These are phyloP conservation scores for Archocentrus centrarchus DNA, from an alignment of 2,113 vertebrate genomes.

Conservation along the genomic window DNA sequence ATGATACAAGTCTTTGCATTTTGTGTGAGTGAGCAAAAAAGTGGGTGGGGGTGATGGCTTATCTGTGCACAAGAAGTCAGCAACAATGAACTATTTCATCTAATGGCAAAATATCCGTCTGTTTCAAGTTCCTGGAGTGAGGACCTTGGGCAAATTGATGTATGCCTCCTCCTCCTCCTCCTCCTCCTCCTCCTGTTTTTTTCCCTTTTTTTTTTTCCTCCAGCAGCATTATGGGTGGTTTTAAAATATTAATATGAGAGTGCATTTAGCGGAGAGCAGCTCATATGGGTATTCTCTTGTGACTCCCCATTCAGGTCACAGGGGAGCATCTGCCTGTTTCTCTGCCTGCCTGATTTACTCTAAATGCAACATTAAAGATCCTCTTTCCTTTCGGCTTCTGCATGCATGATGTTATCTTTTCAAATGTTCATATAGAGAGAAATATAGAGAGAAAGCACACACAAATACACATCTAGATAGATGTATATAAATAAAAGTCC, in stretches of 20 bases:
- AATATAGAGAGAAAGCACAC: not conserved
- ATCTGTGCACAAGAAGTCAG: constrained; percentile 86
- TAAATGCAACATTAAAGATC: constrained; percentile 97
- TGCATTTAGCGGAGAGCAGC: constrained; percentile 99
- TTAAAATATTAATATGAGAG: constrained; percentile 99
- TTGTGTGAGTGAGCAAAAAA: not conserved
- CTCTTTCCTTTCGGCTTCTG: constrained; percentile 37
- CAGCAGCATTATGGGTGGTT: constrained; percentile 96
- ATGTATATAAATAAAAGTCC: not conserved
- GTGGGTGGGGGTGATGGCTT: constrained; percentile 74
- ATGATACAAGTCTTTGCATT: constrained; percentile 2
- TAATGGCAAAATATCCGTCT: constrained; percentile 91
- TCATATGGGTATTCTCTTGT: constrained; percentile 90
- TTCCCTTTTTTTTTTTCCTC: constrained; percentile 50
- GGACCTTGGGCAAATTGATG: constrained; percentile 96
- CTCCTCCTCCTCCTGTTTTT: constrained; percentile 78
- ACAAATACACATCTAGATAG: not conserved
- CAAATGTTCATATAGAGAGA: constrained; percentile 12
- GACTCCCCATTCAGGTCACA: constrained; percentile 91
- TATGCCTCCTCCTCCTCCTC: constrained; percentile 91
- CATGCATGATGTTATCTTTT: constrained; percentile 45
- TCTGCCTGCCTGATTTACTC: constrained; percentile 93
- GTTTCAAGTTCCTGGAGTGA: constrained; percentile 92
- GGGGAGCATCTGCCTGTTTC: constrained; percentile 89
- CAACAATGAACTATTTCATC: constrained; percentile 91